Evolutionary conservation across 1,140 invertebrate genomes (phyloP).

Genomic region (Zaprionus ornatus): DNA sequence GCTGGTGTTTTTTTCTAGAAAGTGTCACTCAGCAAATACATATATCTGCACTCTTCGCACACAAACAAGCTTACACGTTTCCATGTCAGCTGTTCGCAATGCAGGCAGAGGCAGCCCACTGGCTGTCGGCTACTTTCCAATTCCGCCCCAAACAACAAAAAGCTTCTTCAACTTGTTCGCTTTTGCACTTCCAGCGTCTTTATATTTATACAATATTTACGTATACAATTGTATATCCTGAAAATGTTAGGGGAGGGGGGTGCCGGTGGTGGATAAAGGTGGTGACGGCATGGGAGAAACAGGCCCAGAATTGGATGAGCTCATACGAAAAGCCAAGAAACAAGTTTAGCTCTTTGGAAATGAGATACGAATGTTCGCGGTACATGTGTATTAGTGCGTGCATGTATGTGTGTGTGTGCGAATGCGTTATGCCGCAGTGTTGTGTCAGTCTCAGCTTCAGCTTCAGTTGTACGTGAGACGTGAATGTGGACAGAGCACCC

Average conservation of each 20-base stretch:
- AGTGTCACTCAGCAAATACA: background rate
- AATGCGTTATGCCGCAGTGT: constrained; percentile 46
- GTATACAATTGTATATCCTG: background rate
- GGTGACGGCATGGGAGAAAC: constrained; percentile 33
- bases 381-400: background rate
- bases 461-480: constrained; percentile 57
- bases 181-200: constrained; percentile 67
- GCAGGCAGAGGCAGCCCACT: constrained; percentile 7
- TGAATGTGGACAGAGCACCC: constrained; percentile 53
- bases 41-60: constrained; percentile 32
- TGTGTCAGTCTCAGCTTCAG: constrained; percentile 39
- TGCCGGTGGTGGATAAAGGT: constrained; percentile 17
- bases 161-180: constrained; percentile 58
- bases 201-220: constrained; percentile 43
- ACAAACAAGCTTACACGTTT: constrained; percentile 14
- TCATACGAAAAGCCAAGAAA: constrained; percentile 71
- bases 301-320: constrained; percentile 61
- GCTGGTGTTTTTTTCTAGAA: background rate
- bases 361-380: constrained; percentile 16
- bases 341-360: constrained; percentile 78
- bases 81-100: constrained; percentile 48
- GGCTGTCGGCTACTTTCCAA: constrained; percentile 31
- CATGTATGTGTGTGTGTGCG: constrained; percentile 2
- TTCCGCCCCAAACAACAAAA: constrained; percentile 46
- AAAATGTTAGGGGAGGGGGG: background rate